Percentiles rank a stretch among this genome's conserved stretches.
Evolutionary conservation across 2,113 vertebrate species (phyloP).

Genomic region (Tyto alba): DNA sequence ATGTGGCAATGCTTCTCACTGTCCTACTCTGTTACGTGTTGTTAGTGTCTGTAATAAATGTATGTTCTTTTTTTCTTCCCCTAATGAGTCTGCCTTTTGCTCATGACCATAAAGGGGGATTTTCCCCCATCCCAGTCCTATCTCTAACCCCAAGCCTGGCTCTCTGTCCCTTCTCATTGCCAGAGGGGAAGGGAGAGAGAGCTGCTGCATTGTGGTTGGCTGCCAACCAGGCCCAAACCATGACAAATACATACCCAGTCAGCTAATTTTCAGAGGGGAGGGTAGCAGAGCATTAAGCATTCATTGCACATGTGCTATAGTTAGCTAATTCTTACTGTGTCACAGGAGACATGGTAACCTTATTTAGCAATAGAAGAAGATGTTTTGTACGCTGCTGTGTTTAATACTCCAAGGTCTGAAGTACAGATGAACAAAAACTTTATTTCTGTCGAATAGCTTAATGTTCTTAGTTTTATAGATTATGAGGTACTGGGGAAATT

Average conservation of each 20-base stretch:
- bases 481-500: background rate
- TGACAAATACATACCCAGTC: background rate
- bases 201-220: no score
- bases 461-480: background rate
- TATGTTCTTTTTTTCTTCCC: no score
- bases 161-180: no score
- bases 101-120: no score
- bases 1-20: no score
- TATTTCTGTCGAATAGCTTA: background rate
- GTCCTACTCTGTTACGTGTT: no score
- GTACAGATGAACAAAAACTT: background rate
- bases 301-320: background rate
- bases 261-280: background rate
- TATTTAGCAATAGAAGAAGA: background rate
- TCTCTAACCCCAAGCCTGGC: no score
- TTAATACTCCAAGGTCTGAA: background rate
- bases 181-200: no score
- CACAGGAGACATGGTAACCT: background rate
- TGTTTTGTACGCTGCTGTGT: background rate
- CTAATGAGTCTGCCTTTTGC: no score
- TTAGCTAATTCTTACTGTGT: background rate
- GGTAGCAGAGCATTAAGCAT: background rate
- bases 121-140: no score
- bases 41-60: no score
- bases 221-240: no score